Percentiles rank a stretch among this genome's conserved stretches.
Conservation (phyloP, 2,113 vertebrate genomes). For the Pedetes capensis region DNA sequence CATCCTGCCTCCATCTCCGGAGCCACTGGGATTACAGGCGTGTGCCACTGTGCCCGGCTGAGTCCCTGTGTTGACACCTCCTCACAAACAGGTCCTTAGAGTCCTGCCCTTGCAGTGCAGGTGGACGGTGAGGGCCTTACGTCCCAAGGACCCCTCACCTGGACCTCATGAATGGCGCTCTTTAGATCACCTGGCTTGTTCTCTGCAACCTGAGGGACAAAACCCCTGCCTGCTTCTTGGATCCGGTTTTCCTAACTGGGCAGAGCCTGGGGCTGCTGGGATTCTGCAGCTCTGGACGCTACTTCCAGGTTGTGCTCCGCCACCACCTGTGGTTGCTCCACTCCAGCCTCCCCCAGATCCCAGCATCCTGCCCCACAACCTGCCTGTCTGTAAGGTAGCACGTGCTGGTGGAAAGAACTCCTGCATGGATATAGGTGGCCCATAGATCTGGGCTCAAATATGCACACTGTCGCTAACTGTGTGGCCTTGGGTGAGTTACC, state of each 20-base stretch:
- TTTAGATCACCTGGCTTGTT: not conserved
- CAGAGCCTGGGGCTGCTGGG: not conserved
- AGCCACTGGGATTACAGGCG: no score
- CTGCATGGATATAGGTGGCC: not conserved
- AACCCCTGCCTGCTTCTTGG: not conserved
- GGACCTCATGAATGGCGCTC: not conserved
- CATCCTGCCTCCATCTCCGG: no score
- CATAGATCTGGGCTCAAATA: not conserved
- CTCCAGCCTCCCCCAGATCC: fast-evolving
- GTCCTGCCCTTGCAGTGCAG: not conserved
- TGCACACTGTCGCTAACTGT: not conserved
- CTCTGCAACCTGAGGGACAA: no score
- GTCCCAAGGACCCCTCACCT: not conserved
- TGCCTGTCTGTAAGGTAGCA: not conserved
- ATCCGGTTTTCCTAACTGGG: not conserved
- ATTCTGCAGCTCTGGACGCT: not conserved
- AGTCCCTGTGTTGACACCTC: not conserved
- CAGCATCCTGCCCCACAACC: not conserved
- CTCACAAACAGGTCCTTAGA: not conserved
- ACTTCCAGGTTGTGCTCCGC: fast-evolving
- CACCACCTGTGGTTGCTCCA: fast-evolving
- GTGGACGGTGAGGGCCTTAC: not conserved
- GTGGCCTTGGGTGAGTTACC: not conserved
- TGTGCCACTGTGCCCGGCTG: no score
- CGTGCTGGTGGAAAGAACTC: not conserved